A percentile compares a stretch with the other conserved stretches of the same genome.
phyloP scores from a whole-genome alignment of 1,140 invertebrate genomes.

The Mercenaria mercenaria region DNA sequence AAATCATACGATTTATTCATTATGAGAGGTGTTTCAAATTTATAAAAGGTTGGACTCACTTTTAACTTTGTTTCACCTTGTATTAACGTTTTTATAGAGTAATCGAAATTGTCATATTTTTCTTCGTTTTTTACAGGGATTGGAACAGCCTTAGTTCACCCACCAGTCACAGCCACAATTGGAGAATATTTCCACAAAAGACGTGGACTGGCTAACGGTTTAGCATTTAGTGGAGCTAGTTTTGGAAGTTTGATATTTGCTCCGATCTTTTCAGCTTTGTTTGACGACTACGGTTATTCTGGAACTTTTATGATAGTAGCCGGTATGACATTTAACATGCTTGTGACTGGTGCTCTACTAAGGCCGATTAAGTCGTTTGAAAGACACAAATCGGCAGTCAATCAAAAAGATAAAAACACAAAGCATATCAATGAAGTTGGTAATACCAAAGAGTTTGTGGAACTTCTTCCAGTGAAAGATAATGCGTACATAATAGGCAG shows the following conservation, averaged over 20 bases:
- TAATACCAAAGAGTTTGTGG: neutral
- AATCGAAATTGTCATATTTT: no score
- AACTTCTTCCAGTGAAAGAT: neutral
- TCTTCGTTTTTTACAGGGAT: conserved; percentile 50
- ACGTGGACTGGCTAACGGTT: conserved; percentile 46
- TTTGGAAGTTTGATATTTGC: conserved; percentile 57
- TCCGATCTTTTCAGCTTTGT: conserved; percentile 53
- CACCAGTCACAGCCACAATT: conserved; percentile 32
- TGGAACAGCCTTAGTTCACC: conserved; percentile 39
- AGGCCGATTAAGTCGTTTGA: conserved; percentile 58
- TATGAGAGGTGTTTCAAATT: no score
- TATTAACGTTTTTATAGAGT: no score
- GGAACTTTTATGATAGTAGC: conserved; percentile 58
- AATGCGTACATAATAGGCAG: neutral
- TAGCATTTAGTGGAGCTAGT: conserved; percentile 54
- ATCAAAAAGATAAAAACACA: neutral
- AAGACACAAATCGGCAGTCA: neutral
- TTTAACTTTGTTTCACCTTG: no score
- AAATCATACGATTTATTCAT: no score
- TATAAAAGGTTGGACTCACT: no score
- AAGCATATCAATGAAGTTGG: neutral
- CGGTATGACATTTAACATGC: conserved; percentile 41
- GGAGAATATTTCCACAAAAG: conserved; percentile 55
- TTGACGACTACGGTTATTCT: conserved; percentile 39
- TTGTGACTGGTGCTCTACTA: conserved; percentile 33